A percentile compares a stretch with the other conserved stretches of the same genome.
phyloP scores from a whole-genome alignment of 2,888 invertebrate genomes.

The Cryptosula pallasiana region DNA sequence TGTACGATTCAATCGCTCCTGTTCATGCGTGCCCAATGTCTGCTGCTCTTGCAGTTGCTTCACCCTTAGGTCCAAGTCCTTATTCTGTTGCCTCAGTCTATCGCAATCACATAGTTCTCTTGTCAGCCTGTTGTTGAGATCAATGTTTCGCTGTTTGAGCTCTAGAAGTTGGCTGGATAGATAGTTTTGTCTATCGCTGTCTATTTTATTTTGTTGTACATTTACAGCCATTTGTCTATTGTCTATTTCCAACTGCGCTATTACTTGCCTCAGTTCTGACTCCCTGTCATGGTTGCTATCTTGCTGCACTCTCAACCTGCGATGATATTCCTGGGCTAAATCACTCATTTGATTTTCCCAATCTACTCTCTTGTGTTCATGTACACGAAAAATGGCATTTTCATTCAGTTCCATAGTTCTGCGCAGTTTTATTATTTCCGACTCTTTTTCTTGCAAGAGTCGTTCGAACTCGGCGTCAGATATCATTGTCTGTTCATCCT shows the following conservation, averaged over 20 bases:
- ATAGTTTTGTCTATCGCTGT: not conserved
- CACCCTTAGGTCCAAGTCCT: not conserved
- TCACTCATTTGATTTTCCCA: conserved; percentile 20
- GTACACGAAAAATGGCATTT: conserved; percentile 9
- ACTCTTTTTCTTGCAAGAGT: conserved; percentile 3
- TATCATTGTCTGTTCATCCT: not conserved
- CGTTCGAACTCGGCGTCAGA: not conserved
- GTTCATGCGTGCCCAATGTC: not conserved
- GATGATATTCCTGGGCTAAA: conserved; percentile 7
- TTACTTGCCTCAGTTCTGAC: not conserved
- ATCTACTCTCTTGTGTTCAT: conserved; percentile 19
- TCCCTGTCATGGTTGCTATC: not conserved
- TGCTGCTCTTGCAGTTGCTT: not conserved
- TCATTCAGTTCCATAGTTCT: conserved; percentile 17
- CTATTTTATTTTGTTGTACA: conserved; percentile 11
- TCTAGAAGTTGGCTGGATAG: not conserved
- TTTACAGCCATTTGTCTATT: not conserved
- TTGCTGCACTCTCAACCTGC: not conserved
- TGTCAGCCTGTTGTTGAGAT: not conserved
- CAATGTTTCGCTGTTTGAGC: conserved; percentile 2
- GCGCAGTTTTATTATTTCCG: not conserved
- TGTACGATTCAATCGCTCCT: not conserved
- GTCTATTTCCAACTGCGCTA: conserved; percentile 9
- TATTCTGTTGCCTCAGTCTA: not conserved
- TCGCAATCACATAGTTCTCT: not conserved